Evolutionary conservation across 2,797 vertebrate genomes (phyloP), one percentile per base, ranked within the genome.

Genomic region (Otus scops): DNA sequence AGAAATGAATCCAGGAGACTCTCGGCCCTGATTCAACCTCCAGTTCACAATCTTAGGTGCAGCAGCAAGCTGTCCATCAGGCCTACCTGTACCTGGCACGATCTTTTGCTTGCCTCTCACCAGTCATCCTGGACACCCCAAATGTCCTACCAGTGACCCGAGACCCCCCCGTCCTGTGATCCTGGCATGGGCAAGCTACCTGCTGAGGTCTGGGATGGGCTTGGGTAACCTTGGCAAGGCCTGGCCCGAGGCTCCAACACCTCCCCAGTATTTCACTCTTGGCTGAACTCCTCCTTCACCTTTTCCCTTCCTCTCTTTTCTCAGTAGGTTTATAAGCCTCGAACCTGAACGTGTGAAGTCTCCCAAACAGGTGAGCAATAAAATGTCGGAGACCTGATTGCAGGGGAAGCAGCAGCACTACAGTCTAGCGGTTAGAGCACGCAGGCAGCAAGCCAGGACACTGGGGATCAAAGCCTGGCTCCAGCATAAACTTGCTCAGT

Each of bases 1-100:
- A 96, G 96, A 96, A 97, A 97, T 93, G 88, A 97, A 85, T 95
- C 92, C 80, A 41, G 85, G 67, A 92, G 69, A 71, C 90, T 96
- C 89, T 84, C 88, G 83, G 86, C 81, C 73, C 75, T 41, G 60
- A 71, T 64, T 88, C 93, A 68, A 53, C 81, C 90, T 85, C 74
- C 88, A 64, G 94, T 88, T 87, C 96, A 65, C 77, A 94, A 43
- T 27, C 70, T 8, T 0, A 53, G 86, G 53, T 0, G 0, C 45
- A 80, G 71, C 79, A 32, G 60, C 32, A 12, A 74, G 86, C 88
- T 85, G 88, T 67, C 78, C 27, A 19, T 87, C 89, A 87, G 78
- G 27, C 18, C 22, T 38, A 68, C 69, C 57, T 53, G 65, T 0
- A 32, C 70, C 47, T 18, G 30, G 54, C 79, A 82, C 0, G 3